These are phyloP conservation scores for Plebejus melissa DNA, from an alignment of 2,888 invertebrate species.

Conservation along the genomic window DNA sequence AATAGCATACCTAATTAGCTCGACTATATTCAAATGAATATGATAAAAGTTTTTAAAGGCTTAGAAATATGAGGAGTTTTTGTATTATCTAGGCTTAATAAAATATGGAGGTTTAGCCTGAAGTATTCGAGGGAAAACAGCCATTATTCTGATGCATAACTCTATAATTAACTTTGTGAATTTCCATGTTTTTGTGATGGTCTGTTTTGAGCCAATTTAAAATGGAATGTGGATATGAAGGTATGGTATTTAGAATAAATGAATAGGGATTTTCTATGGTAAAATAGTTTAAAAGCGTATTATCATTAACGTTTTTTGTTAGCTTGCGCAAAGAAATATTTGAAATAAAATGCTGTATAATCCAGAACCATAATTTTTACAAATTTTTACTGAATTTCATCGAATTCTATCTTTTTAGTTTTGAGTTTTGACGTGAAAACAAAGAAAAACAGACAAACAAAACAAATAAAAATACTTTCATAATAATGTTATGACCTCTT, in stretches of 20 bases:
- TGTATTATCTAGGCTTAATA: slow-evolving; percentile 14
- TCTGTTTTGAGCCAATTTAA: neutral
- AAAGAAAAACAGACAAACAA: too few relatives aligned
- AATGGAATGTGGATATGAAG: neutral
- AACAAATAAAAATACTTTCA: too few relatives aligned
- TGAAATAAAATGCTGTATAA: too few relatives aligned
- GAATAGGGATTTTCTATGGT: neutral
- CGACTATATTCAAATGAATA: neutral
- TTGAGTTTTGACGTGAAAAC: too few relatives aligned
- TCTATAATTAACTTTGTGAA: slow-evolving; percentile 8
- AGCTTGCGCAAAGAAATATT: too few relatives aligned
- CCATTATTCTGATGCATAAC: slow-evolving; percentile 8
- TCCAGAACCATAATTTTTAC: too few relatives aligned
- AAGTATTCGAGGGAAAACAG: neutral
- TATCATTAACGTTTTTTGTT: too few relatives aligned
- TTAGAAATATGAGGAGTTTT: slow-evolving; percentile 17
- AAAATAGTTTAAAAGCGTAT: neutral
- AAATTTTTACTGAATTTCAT: too few relatives aligned
- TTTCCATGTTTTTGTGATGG: slow-evolving; percentile 16
- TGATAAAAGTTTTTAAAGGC: slow-evolving; percentile 15
- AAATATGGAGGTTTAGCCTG: neutral
- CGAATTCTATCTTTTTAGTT: too few relatives aligned
- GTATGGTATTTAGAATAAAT: neutral
- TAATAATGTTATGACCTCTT: too few relatives aligned
- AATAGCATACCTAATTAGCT: neutral